A percentile compares a stretch with the other conserved stretches of the same genome.
Conservation (phyloP, 2,797 vertebrate species). For the Melanotaenia nigrans region DNA sequence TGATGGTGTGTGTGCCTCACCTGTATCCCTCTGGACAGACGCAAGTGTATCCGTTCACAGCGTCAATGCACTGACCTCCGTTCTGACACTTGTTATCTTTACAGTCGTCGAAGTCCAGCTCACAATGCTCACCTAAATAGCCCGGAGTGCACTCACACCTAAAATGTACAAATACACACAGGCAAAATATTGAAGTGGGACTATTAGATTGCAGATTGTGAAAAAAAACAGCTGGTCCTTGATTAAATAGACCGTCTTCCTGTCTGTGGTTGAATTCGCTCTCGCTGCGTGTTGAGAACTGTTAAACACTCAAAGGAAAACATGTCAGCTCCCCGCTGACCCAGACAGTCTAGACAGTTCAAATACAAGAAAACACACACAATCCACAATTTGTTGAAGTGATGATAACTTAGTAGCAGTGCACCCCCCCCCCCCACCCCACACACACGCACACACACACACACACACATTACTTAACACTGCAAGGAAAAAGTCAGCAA, state of each 20-base stretch:
- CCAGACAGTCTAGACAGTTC: slow-evolving; percentile 7
- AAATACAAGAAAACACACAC: slow-evolving; percentile 6
- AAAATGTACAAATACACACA: slow-evolving; percentile 20
- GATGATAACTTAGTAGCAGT: background rate
- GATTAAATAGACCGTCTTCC: background rate
- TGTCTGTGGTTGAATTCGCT: slow-evolving; percentile 7
- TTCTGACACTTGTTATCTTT: slow-evolving; percentile 97
- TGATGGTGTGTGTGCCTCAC: slow-evolving; percentile 67
- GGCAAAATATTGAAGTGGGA: background rate
- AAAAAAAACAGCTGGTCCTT: background rate
- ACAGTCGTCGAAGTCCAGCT: slow-evolving; percentile 93
- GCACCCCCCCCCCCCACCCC: background rate
- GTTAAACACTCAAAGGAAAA: slow-evolving; percentile 12
- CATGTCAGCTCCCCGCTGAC: background rate
- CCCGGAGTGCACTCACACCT: slow-evolving; percentile 98
- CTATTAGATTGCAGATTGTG: background rate
- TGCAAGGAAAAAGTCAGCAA: slow-evolving; percentile 24
- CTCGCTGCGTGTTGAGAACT: slow-evolving; percentile 1
- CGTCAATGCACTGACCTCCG: slow-evolving; percentile 92
- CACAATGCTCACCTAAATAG: slow-evolving; percentile 93
- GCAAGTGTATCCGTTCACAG: slow-evolving; percentile 94
- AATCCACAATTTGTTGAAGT: background rate
- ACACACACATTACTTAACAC: slow-evolving; percentile 19
- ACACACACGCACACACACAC: background rate
- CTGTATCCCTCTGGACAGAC: slow-evolving; percentile 94